Base-by-base conservation (phyloP, 1,140 invertebrate species). In the Bombus superbus region DNA sequence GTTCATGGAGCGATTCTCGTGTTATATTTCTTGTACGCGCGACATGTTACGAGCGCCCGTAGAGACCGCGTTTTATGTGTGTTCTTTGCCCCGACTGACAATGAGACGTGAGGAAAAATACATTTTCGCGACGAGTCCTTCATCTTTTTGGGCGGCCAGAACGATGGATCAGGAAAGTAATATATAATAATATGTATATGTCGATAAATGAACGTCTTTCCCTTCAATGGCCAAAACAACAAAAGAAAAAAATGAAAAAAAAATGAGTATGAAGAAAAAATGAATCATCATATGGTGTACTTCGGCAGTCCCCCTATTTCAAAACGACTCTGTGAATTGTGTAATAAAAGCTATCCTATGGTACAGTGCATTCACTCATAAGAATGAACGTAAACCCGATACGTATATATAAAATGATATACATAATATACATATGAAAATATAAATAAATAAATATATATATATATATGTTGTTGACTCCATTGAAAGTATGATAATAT, bases 401-500 rank as follows among this genome's bases (percentile, higher is more conserved):
- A 94, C 92, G 92, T 94, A 93, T 94, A 92, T 94, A 94, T 93
- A 93, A 72, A 73, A 72, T 59, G 78, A 92, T 91, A 93, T 92
- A 91, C 74, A 91, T 86, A 86, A 88, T 92, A 89, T 89, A 89
- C 92, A 93, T 92, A 95, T 88, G 90, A 88, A 76, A 81, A 85
- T 89, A 92, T 66, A 66, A 90, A 93, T 90, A 92, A 88, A 87
- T 85, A 85, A 88, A 64, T 32, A 35, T 22, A 35, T 91, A 93
- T 91, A 93, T 94, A 93, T 94, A 93, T 94, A 93, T 94, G 92
- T 94, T 93, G 94, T 95, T 95, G 92, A 95, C 92, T 95, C 93
- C 92, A 95, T 94, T 95, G 94, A 95, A 95, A 95, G 94, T 95
- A 95, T 94, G 93, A 94, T 94, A 94, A 93, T 92, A 93, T 93